Base-by-base conservation (phyloP, 1,140 invertebrate genomes). In the Cydia amplana region DNA sequence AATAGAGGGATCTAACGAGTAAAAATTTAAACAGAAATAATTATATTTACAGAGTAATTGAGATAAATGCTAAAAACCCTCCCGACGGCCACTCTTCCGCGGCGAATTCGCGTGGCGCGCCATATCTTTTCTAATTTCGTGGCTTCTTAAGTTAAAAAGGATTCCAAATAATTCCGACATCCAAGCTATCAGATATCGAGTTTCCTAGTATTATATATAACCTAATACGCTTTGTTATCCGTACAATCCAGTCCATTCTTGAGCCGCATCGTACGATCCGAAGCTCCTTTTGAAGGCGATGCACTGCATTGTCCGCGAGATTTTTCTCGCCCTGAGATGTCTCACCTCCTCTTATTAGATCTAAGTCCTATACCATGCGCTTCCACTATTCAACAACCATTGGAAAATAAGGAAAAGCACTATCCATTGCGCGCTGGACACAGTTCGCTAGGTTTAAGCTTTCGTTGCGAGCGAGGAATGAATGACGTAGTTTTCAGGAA, bases 271-370 rank as follows among this genome's bases (percentile, higher is more conserved):
- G 32, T 28, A 70, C 10, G 25, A n/a, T 64, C 18, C 23, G 25
- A 28, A 23, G 63, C 28, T 67, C 32, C 65, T 70, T 70, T 36
- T 18, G 36, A 36, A 43, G 43, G 40, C 7, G 49, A 73, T 55
- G 72, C 40, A 73, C 20, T 73, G 25, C 43, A 49, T 73, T 55
- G 72, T 55, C 46, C 36, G 36, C 51, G 3, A 23, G 43, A 73
- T 49, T 73, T 73, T 55, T 55, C 72, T 51, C 72, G 40, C 23
- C n/a, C 46, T 23, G n/a, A 25, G 72, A 18, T 73, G 36, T 40
- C 72, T 43, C 72, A 73, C 72, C 72, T 72, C 36, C 20, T 43
- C 72, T 73, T 73, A 73, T 73, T 73, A 73, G 72, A 73, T 51
- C 72, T 55, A 25, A 9, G 25, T 10, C 72, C 18, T 49, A 4